A percentile compares a stretch with the other conserved stretches of the same genome.
Conservation (phyloP, 2,113 vertebrate species). For the Andinoacara biseriatus region DNA sequence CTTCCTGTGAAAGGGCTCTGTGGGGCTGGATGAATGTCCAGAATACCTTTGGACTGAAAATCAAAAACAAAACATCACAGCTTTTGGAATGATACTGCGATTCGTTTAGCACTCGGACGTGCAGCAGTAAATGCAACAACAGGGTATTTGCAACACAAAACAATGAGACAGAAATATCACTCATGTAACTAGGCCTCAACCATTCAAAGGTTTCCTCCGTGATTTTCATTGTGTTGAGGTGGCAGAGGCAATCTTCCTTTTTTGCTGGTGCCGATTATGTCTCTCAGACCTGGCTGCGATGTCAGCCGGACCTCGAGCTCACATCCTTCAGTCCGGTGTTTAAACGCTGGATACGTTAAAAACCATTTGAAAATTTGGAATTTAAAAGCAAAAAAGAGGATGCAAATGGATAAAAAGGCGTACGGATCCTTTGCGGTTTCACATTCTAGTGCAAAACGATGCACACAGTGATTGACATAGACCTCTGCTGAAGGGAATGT, state of each 20-base stretch:
- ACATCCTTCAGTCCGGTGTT: conserved; percentile 41
- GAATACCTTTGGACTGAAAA: conserved; percentile 59
- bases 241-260: conserved; percentile 54
- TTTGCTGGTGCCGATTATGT: conserved; percentile 70
- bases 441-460: conserved; percentile 43
- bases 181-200: conserved; percentile 18
- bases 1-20: conserved; percentile 61
- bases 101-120: conserved; percentile 57
- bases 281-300: conserved; percentile 40
- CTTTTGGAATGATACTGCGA: conserved; percentile 71
- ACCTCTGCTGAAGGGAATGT: conserved; percentile 76
- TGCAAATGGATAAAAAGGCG: conserved; percentile 8
- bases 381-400: conserved; percentile 35
- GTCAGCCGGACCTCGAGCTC: conserved; percentile 29
- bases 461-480: conserved; percentile 59
- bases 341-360: conserved; percentile 25
- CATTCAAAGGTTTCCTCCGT: conserved; percentile 33
- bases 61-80: conserved; percentile 48
- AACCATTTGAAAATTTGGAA: conserved; percentile 19
- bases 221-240: conserved; percentile 39
- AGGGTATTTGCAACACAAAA: conserved; percentile 47
- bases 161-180: conserved; percentile 41
- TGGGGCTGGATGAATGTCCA: conserved; percentile 59
- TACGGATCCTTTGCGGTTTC: conserved; percentile 1
- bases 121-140: conserved; percentile 42